Base-by-base conservation (phyloP, 2,888 invertebrate species). In the Cheilosia soror region DNA sequence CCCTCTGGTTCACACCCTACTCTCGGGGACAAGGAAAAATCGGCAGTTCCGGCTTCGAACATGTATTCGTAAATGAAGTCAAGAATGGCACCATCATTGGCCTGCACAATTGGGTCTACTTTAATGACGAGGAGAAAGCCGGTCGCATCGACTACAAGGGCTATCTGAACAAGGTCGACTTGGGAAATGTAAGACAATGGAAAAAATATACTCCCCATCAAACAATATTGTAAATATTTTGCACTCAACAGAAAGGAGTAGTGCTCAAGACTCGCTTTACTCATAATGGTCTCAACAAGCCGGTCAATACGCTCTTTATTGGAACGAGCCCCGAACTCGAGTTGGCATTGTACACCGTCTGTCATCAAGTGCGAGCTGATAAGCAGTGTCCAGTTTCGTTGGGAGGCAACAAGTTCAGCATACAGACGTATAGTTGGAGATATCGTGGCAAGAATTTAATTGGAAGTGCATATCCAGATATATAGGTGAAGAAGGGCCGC, bases 241-340 rank as follows among this genome's bases (percentile, higher is more conserved):
- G 0, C n/a, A n/a, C 20, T 53, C 57, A 83, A 20, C 81, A 97
- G 97, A 97, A 96, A 94, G 96, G 96, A 44, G 94, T 94, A 4
- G 94, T 97, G 20, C 65, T 97, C 33, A 96, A 96, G 90, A 91
- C 95, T 51, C 96, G 96, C 87, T 95, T 96, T 84, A 94, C 93
- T 71, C 95, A 96, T 91, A 94, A 95, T 89, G 94, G 94, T 0
- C 92, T 94, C 1, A 95, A 95, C 87, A 97, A 97, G 89, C 96
- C 97, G 0, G 96, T 96, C 0, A 95, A 95, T 66, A 94, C 94
- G 0, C 94, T 97, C 93, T 96, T 97, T 89, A 93, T 97, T 82
- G 97, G 97, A 29, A 96, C 96, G 1, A 97, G 97, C 68, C 98
- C 98, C 0, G 98, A 98, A 92, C 93, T 98, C 87, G 98, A 98